Conservation (phyloP, 1,140 invertebrate species). For the Atta colombica region DNA sequence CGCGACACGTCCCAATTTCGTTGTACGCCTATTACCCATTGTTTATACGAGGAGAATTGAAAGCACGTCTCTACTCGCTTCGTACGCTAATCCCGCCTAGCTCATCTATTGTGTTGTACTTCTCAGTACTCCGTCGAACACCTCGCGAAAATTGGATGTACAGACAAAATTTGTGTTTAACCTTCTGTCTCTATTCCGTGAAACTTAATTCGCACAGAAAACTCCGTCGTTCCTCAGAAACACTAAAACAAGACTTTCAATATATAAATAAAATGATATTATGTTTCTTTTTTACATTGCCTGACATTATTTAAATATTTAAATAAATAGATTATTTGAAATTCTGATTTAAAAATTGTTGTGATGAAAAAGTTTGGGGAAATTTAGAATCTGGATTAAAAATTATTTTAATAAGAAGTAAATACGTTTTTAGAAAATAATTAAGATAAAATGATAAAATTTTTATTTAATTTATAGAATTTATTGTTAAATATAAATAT, state of each 20-base stretch:
- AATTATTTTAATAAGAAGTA: no score
- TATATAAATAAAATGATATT: neutral
- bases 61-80: slow-evolving; percentile 49
- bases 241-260: neutral
- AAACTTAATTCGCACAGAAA: slow-evolving; percentile 7
- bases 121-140: slow-evolving; percentile 21
- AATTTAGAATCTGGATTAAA: no score
- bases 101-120: slow-evolving; percentile 23
- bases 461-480: no score
- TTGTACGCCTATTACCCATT: slow-evolving; percentile 53
- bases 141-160: slow-evolving; percentile 49
- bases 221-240: neutral
- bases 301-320: neutral
- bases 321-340: neutral
- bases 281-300: neutral
- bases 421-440: no score
- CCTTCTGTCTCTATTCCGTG: neutral
- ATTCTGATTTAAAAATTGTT: neutral
- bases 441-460: no score
- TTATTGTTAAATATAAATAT: no score
- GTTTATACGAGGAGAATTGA: slow-evolving; percentile 48
- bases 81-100: slow-evolving; percentile 19
- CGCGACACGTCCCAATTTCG: slow-evolving; percentile 48
- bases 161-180: slow-evolving; percentile 54
- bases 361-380: neutral